Conservation (phyloP, 2,888 invertebrate genomes). For the Euphydryas editha region DNA sequence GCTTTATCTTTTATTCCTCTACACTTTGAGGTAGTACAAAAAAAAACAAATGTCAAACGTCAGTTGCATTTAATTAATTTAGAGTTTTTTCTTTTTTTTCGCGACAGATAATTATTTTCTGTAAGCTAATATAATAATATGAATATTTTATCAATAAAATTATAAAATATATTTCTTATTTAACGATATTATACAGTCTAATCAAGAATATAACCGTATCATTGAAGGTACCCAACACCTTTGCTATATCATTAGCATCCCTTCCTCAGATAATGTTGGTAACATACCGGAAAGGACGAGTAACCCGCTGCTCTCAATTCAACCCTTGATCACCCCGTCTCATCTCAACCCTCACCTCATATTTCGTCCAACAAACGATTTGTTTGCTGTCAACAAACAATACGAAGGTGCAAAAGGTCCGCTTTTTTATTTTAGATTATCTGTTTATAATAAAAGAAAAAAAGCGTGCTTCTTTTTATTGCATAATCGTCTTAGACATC, state of each 20-base stretch:
- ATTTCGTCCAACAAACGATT: constrained; percentile 79
- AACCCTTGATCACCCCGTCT: constrained; percentile 76
- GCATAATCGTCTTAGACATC: constrained; percentile 78
- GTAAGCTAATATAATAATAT: neutral
- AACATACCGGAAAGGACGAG: constrained; percentile 55
- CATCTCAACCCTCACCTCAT: constrained; percentile 61
- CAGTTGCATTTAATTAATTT: neutral
- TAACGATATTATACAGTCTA: neutral
- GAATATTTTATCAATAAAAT: neutral
- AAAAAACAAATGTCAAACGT: neutral
- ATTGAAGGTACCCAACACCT: constrained; percentile 22
- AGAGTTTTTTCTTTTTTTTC: neutral
- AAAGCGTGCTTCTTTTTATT: constrained; percentile 70
- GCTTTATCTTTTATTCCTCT: constrained; percentile 2
- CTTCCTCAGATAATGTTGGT: constrained; percentile 62
- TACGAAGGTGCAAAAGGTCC: constrained; percentile 71
- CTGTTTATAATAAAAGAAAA: constrained; percentile 64
- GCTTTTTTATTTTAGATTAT: constrained; percentile 65
- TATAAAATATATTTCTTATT: no score
- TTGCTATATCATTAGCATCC: constrained; percentile 37
- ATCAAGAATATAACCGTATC: constrained; percentile 16
- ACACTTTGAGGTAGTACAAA: neutral
- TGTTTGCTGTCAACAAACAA: constrained; percentile 82
- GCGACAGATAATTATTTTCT: neutral
- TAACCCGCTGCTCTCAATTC: constrained; percentile 77